Evolutionary conservation across 2,797 vertebrate genomes (phyloP), one percentile per base, ranked within the genome.

Genomic region (Austrolebias charrua): DNA sequence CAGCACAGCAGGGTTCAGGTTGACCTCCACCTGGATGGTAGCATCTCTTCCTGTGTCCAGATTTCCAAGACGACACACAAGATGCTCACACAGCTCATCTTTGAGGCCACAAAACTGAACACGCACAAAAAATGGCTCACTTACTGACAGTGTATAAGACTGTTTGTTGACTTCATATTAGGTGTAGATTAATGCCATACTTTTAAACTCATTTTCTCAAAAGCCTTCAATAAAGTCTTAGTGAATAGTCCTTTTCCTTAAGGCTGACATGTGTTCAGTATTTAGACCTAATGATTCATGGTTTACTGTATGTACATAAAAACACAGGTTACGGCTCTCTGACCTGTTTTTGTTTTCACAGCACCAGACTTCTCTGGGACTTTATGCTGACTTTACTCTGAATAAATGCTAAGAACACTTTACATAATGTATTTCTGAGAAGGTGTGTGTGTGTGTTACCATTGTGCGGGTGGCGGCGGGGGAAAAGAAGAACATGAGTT

Each of bases 31-130:
- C 2, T 93, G 90, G 65, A 98, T 76, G 11, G 86, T 93, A 16
- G 86, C 93, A 63, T 96, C 95, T 81, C 90, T 95, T 18, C 95
- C 95, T 19, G 84, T 89, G 64, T 98, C 96, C 92, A 99, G 86
- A 79, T 92, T 92, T 56, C 95, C 96, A 13, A 99, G 93, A 53
- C 82, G 86, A 86, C 97, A 99, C 60, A 91, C 54, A 78, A 98
- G 78, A 57, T 65, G 83, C 83, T 95, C 92, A 81, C 97, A 99
- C 49, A 93, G 66, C 12, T 63, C 63, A 59, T 98, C 96, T 0
- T 69, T 65, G 60, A 76, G 91, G 52, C 89, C 90, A 79, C 97
- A 99, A 79, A 93, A 96, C 97, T 98, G 56, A 42, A 64, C 38
- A 52, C 14, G 69, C 48, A 46, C 31, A 12, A 1, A 12, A 1